phyloP scores from a whole-genome alignment of 2,113 vertebrate genomes.

The Diphyllodes magnificus region DNA sequence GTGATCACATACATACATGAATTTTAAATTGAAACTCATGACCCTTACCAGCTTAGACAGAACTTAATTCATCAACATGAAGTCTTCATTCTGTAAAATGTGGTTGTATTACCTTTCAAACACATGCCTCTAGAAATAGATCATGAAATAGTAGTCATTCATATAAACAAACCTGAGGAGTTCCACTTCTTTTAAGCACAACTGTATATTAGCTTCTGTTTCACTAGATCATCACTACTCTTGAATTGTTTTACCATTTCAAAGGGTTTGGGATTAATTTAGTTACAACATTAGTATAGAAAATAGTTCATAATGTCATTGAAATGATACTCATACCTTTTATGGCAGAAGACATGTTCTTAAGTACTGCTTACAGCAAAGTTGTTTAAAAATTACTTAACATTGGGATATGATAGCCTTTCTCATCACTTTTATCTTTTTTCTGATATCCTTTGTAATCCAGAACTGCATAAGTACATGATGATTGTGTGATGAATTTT shows the following conservation, averaged over 20 bases:
- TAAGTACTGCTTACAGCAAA: neutral
- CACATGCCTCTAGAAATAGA: neutral
- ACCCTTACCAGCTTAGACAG: neutral
- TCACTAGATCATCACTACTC: neutral
- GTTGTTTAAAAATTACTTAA: neutral
- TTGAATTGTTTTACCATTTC: neutral
- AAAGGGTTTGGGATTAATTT: neutral
- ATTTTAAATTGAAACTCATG: neutral
- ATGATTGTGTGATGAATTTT: neutral
- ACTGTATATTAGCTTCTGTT: neutral
- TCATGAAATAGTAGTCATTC: neutral
- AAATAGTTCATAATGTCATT: neutral
- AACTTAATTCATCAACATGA: neutral
- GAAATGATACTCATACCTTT: neutral
- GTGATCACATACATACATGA: fast-evolving
- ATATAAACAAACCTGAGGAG: neutral
- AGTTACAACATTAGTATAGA: neutral
- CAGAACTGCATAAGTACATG: neutral
- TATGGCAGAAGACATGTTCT: neutral
- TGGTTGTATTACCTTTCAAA: neutral
- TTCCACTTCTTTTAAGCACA: neutral
- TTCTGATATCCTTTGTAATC: neutral
- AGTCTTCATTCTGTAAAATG: neutral
- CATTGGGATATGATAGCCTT: neutral
- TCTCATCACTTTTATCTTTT: neutral